Conservation (phyloP, 2,888 invertebrate genomes). For the Eugnorisma glareosa region DNA sequence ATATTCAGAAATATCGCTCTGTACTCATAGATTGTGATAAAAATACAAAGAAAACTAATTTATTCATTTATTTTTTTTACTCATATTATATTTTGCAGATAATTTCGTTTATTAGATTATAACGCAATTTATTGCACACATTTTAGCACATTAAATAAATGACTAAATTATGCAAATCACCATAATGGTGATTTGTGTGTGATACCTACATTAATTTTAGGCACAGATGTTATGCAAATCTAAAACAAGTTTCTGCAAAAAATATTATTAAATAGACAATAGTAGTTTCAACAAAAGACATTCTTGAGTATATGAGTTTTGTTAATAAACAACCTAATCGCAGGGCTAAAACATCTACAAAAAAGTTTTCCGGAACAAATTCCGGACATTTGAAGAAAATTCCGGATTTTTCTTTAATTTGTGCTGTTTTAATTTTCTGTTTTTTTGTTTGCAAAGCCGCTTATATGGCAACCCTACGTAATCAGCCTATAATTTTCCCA, state of each 20-base stretch:
- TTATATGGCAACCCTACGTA: too few relatives aligned
- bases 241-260: slow-evolving; percentile 10
- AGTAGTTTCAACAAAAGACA: neutral
- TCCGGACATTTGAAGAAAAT: neutral
- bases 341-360: neutral
- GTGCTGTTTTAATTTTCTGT: neutral
- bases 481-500: neutral
- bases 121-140: slow-evolving; percentile 38
- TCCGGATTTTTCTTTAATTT: neutral
- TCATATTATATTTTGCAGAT: slow-evolving; percentile 1
- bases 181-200: slow-evolving; percentile 29
- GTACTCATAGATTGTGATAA: neutral
- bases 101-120: slow-evolving; percentile 24
- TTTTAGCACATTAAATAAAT: slow-evolving; percentile 40
- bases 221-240: slow-evolving; percentile 33
- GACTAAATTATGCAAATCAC: slow-evolving; percentile 39
- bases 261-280: neutral
- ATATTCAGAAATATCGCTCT: neutral
- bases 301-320: neutral
- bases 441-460: too few relatives aligned
- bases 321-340: neutral
- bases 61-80: too few relatives aligned
- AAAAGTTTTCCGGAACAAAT: neutral
- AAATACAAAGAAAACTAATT: slow-evolving; percentile 3
- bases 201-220: slow-evolving; percentile 13